Evolutionary conservation across 2,888 invertebrate genomes (phyloP), one percentile per base, ranked within the genome.

Genomic region (Sphinx pinastri): DNA sequence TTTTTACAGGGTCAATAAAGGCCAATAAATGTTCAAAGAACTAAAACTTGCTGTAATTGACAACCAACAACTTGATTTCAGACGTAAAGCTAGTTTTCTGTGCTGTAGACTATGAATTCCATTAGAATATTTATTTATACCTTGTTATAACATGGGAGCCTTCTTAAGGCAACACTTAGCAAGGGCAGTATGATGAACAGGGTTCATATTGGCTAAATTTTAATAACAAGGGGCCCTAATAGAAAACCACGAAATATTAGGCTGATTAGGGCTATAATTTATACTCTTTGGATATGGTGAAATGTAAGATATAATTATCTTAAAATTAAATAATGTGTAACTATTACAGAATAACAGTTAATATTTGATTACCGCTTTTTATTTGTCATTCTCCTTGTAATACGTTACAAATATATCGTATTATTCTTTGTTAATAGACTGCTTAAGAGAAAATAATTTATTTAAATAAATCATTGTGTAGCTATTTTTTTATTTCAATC

Each of bases 401-500:
- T 49, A 49, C 49, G 63, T 63, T 63, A 63, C 63, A 47, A 13
- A 63, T 63, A 63, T 63, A 63, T 63, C 63, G 60, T 60, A 63
- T 49, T 63, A 63, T 63, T 63, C 60, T 63, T 49, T 63, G 63
- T 79, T 72, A 78, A 83, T 86, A 87, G 87, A 88, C 84, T 85
- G 88, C 88, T 86, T 88, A 83, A 78, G 78, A 81, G 74, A 83
- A 83, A 81, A 84, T 87, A 85, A 87, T 87, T 86, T 88, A 88
- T 87, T 87, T 79, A 75, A 81, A 83, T 83, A 84, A 87, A 87
- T 82, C 80, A 79, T 82, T 85, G 85, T 83, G 79, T 81, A 82
- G 77, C 79, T 77, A 74, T 72, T 68, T 75, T 72, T 71, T 71
- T 75, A 71, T 73, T 73, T 73, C 76, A 16, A 11, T 16, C 6